These are phyloP conservation scores for Drosophila sordidula DNA, from an alignment of 2,888 invertebrate genomes.

Conservation along the genomic window DNA sequence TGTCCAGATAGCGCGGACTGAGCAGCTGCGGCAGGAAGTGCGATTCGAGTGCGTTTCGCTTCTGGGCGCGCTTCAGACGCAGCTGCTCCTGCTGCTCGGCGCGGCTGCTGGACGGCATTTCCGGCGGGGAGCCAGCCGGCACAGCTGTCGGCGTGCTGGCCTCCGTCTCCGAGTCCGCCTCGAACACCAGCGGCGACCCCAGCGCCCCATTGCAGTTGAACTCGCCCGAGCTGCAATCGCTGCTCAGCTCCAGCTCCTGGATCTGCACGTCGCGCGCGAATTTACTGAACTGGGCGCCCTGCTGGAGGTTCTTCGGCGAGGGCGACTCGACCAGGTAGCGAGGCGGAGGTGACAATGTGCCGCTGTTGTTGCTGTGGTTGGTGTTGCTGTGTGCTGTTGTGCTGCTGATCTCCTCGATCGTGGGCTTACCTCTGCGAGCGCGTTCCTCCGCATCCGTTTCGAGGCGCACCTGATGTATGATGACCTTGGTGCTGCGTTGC, in stretches of 20 bases:
- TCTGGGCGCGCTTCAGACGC: constrained; percentile 86
- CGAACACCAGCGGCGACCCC: constrained; percentile 87
- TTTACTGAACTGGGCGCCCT: constrained; percentile 36
- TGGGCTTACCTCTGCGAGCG: constrained; percentile 55
- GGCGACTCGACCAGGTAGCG: constrained; percentile 77
- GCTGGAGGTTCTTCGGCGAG: constrained; percentile 54
- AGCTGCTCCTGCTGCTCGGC: constrained; percentile 82
- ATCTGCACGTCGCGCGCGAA: constrained; percentile 74
- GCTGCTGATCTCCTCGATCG: constrained; percentile 69
- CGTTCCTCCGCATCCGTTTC: constrained; percentile 51
- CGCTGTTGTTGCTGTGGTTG: constrained; percentile 32
- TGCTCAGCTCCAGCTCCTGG: constrained; percentile 83
- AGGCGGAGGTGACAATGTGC: constrained; percentile 70
- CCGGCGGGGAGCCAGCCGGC: constrained; percentile 37
- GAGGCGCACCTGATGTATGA: constrained; percentile 64
- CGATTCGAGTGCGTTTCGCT: constrained; percentile 86
- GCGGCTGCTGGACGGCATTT: constrained; percentile 67
- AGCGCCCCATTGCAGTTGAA: constrained; percentile 74
- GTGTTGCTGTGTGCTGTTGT: constrained; percentile 34
- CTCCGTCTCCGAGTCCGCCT: constrained; percentile 87
- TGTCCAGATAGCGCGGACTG: constrained; percentile 90
- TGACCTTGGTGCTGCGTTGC: constrained; percentile 70
- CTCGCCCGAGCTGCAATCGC: constrained; percentile 83
- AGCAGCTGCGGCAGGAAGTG: constrained; percentile 87
- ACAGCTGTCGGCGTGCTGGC: constrained; percentile 42